Evolutionary conservation across 2,888 invertebrate species (phyloP), one percentile per base, ranked within the genome.

Genomic region (Nymphalis urticae): DNA sequence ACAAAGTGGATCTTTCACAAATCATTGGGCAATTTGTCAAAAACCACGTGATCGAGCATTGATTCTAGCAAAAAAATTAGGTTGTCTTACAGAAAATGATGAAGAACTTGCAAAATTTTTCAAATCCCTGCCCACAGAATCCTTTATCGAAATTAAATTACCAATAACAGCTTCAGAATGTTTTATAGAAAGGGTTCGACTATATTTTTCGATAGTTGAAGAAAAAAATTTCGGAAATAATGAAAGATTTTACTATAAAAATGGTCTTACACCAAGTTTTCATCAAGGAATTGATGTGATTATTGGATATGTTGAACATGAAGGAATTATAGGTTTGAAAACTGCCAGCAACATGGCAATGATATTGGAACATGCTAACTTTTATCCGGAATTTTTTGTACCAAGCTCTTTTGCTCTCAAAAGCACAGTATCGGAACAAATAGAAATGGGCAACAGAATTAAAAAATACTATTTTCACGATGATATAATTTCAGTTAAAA

Each of bases 251-350:
- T 87, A 85, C 66, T 77, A 73, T 60, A 84, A 84, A 21, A 87
- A 94, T 13, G 80, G 85, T 21, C 19, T 3, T 32, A 32, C 9
- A 50, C 19, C 16, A 9, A 94, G 94, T 13, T 86, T 87, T 9
- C 86, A 94, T 53, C 75, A 83, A 72, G 82, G 76, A 5, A 88
- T 95, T 1, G 96, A 96, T 0, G 93, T 96, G 81, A 94, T 97
- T 82, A 90, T 94, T 32, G 97, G 97, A 4, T 85, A 95, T 17
- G 96, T 94, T 7, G 93, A 94, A 24, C 94, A 96, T 60, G 97
- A 97, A 87, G 96, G 96, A 0, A 48, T 83, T 0, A 66, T 85
- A 48, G 68, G 75, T 5, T 47, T 83, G 0, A 54, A 62, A 13
- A 24, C 61, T 3, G n/a, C 64, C 0, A 60, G 50, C 0, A 71